Evolutionary conservation across 2,888 invertebrate species (phyloP).

Genomic region (Sericinus montela): DNA sequence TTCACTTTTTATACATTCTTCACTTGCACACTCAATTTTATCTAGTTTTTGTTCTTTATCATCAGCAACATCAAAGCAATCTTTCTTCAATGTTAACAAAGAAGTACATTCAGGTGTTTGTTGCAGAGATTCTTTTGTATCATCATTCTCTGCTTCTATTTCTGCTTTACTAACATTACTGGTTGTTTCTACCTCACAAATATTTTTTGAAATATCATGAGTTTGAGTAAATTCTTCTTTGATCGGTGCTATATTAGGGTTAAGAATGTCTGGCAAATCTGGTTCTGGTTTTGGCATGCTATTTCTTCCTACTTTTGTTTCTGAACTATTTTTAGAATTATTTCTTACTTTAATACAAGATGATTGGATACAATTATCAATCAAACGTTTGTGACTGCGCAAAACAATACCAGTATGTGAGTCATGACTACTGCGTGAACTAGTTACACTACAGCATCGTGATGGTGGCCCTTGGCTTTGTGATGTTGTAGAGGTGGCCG

Average conservation of each 20-base stretch:
- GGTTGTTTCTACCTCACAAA: slow-evolving; percentile 32
- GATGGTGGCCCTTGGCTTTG: slow-evolving; percentile 51
- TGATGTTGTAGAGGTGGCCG: slow-evolving; percentile 45
- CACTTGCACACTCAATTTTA: slow-evolving; percentile 50
- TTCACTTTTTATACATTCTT: slow-evolving; percentile 65
- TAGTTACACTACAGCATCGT: slow-evolving; percentile 67
- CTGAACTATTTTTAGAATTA: slow-evolving; percentile 42
- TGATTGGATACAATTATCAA: slow-evolving; percentile 49
- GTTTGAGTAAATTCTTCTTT: slow-evolving; percentile 37
- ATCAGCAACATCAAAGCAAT: slow-evolving; percentile 38
- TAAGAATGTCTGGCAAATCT: slow-evolving; percentile 42
- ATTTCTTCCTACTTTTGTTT: slow-evolving; percentile 48
- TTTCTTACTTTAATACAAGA: slow-evolving; percentile 50
- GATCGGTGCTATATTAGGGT: slow-evolving; percentile 32
- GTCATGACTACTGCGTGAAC: slow-evolving; percentile 71
- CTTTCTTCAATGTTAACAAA: slow-evolving; percentile 22
- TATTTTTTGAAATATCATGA: slow-evolving; percentile 37
- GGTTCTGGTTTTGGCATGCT: slow-evolving; percentile 52
- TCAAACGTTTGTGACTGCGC: slow-evolving; percentile 80
- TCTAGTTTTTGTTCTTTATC: slow-evolving; percentile 47
- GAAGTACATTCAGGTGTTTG: slow-evolving; percentile 34
- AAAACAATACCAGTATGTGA: slow-evolving; percentile 78
- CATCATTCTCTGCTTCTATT: slow-evolving; percentile 43
- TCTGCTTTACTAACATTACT: slow-evolving; percentile 38
- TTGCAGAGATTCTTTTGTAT: slow-evolving; percentile 63